Conservation (phyloP, 2,113 vertebrate genomes). For the Labrus mixtus region DNA sequence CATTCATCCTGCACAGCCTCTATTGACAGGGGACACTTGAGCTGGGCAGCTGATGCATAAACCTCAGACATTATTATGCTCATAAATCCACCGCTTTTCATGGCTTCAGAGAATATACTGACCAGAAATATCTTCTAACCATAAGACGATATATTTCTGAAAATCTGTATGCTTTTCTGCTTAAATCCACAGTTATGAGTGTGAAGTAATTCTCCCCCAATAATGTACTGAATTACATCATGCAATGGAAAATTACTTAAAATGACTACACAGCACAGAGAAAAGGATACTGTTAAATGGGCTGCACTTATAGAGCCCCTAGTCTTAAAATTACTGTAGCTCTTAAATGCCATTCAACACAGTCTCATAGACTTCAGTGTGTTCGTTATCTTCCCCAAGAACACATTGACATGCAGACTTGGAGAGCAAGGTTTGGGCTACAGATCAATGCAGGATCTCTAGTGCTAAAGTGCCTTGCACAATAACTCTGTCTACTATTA, state of each 20-base stretch:
- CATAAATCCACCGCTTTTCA: constrained; percentile 14
- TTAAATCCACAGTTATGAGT: neutral
- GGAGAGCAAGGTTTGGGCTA: no score
- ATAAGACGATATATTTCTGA: neutral
- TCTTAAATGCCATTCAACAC: no score
- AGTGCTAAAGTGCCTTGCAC: neutral
- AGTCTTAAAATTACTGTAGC: no score
- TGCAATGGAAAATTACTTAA: neutral
- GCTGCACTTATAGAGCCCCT: no score
- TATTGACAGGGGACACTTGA: constrained; percentile 49
- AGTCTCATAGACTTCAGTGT: no score
- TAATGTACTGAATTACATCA: no score
- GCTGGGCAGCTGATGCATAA: constrained; percentile 24
- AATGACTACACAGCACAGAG: neutral
- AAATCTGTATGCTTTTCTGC: neutral
- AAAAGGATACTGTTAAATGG: neutral
- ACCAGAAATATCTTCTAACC: neutral
- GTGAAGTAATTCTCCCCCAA: no score
- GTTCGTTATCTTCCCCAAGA: no score
- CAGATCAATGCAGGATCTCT: neutral
- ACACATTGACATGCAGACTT: no score
- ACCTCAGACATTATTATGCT: constrained; percentile 2
- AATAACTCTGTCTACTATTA: neutral
- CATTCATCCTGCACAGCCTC: constrained; percentile 45
- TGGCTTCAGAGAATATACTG: neutral